Conservation (phyloP, 2,797 vertebrate genomes). For the Onychomys leucogaster region DNA sequence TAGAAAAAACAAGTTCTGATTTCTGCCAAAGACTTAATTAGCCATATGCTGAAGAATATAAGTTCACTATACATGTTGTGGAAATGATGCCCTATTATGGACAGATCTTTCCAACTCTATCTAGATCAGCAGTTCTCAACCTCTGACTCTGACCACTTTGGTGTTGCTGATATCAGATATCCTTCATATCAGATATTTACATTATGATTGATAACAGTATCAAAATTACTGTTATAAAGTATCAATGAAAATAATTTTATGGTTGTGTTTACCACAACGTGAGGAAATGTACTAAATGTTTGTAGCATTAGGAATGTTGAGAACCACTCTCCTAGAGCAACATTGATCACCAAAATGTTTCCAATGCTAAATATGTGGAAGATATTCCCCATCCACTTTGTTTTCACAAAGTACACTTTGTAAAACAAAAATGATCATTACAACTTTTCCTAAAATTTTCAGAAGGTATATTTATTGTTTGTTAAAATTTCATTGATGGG, state of each 20-base stretch:
- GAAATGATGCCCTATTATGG: background rate
- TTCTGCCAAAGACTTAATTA: conserved; percentile 68
- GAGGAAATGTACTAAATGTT: background rate
- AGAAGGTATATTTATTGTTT: background rate
- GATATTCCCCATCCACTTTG: background rate
- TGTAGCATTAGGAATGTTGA: no score
- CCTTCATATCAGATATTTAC: background rate
- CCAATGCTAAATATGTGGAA: background rate
- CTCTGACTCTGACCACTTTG: background rate
- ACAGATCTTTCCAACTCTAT: conserved; percentile 36
- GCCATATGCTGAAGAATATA: conserved; percentile 52
- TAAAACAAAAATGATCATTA: background rate
- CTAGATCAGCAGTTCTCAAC: background rate
- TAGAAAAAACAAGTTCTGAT: conserved; percentile 25
- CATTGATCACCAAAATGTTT: background rate
- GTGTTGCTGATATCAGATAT: background rate
- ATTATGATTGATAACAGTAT: background rate
- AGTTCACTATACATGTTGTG: background rate
- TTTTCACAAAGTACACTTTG: background rate
- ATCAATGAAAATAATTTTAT: background rate
- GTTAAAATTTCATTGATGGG: background rate
- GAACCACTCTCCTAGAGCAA: background rate
- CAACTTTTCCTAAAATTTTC: background rate
- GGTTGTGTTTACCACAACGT: no score
- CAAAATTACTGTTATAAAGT: background rate